Conservation (phyloP, 92 coral and sea anemone species). For the Virgularia gustaviana region DNA sequence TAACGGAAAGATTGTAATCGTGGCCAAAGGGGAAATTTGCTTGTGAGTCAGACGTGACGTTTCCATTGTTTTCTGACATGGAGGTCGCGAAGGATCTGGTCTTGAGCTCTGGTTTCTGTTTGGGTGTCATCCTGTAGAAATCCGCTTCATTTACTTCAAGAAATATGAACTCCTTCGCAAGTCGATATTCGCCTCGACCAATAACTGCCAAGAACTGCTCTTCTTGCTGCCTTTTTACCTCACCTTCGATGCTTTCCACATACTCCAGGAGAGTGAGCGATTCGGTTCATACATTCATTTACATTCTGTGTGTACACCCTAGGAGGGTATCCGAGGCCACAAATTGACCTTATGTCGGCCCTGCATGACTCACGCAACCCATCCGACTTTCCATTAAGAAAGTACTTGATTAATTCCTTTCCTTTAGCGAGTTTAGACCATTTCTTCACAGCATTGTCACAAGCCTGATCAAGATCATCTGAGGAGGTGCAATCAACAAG, state of each 20-base stretch:
- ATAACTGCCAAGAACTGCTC: constrained; percentile 58
- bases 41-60: not conserved
- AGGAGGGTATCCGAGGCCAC: constrained; percentile 20
- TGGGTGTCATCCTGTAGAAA: constrained; percentile 47
- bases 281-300: constrained; percentile 14
- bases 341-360: constrained; percentile 12
- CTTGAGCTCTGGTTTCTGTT: constrained; percentile 41
- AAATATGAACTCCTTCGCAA: constrained; percentile 36
- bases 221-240: constrained; percentile 13
- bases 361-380: not conserved
- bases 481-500: constrained; percentile 30
- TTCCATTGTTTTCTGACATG: constrained; percentile 17
- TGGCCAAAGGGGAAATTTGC: too few relatives aligned
- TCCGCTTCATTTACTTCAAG: constrained; percentile 44
- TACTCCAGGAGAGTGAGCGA: not conserved
- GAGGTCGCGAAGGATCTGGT: constrained; percentile 33
- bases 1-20: constrained; percentile 28
- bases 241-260: not conserved
- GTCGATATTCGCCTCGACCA: constrained; percentile 48
- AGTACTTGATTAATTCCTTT: not conserved
- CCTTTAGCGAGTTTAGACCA: constrained; percentile 10
- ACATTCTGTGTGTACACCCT: constrained; percentile 9
- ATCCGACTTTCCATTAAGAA: constrained; percentile 2
- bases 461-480: constrained; percentile 14
- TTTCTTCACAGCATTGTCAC: constrained; percentile 13